Conservation (phyloP, 2,113 vertebrate genomes). For the Anhinga anhinga region DNA sequence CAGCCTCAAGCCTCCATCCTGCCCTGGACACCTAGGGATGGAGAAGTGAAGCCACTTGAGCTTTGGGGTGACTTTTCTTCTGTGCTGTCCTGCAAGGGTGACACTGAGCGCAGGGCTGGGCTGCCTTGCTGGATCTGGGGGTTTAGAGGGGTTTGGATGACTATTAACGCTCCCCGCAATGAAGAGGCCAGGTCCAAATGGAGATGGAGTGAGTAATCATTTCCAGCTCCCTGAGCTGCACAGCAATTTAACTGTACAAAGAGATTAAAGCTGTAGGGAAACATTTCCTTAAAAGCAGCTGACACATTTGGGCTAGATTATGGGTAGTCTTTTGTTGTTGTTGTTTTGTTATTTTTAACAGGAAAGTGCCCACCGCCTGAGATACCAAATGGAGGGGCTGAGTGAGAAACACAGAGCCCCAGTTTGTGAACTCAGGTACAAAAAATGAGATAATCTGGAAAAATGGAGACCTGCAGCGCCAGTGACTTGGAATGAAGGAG, state of each 20-base stretch:
- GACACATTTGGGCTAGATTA: conserved; percentile 67
- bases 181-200: not conserved
- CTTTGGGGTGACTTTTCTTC: not conserved
- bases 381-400: conserved; percentile 7
- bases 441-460: conserved; percentile 67
- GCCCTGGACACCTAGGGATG: not conserved
- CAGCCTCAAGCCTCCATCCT: not conserved
- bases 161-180: not conserved
- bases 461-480: not conserved
- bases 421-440: conserved; percentile 22
- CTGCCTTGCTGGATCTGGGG: not conserved
- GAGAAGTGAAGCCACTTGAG: not conserved
- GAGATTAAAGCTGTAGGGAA: conserved; percentile 23
- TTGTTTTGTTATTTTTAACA: conserved; percentile 29
- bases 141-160: not conserved
- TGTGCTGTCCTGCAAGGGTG: not conserved
- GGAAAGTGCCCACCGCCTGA: conserved; percentile 10
- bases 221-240: not conserved
- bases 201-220: conserved; percentile 24
- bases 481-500: not conserved
- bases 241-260: not conserved
- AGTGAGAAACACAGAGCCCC: conserved; percentile 9
- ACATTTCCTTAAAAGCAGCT: conserved; percentile 66
- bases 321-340: not conserved
- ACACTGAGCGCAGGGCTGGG: fast-evolving